Base-by-base conservation (phyloP, 2,888 invertebrate species). In the Noctua pronuba region DNA sequence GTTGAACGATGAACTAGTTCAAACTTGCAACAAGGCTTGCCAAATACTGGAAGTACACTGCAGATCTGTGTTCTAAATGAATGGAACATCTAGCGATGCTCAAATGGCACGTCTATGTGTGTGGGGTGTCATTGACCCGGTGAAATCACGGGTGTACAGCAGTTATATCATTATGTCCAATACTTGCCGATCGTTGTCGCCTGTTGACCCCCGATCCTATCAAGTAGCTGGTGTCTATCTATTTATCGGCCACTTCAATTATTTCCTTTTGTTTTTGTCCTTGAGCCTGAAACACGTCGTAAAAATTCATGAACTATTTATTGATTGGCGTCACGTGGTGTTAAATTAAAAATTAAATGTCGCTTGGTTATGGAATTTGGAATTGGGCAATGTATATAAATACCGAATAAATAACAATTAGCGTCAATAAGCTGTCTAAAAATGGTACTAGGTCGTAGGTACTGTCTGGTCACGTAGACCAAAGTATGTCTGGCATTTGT, bases 121-220 rank as follows among this genome's bases (percentile, higher is more conserved):
- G 90, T 90, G 88, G 88, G 88, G 90, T 92, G 95, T 94, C 95
- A 92, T 93, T 93, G 96, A 95, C 94, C 94, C 88, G 87, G 92
- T 93, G 93, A 94, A 95, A 95, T 95, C 95, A 94, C 94, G 94
- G 94, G 93, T 94, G 93, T 94, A 89, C 90, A 91, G 91, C 93
- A 91, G 93, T 94, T 94, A 95, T 93, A 93, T 94, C 89, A 92
- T 95, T 94, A 95, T 92, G 92, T 91, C 91, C 92, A 94, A 92
- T 92, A 92, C 87, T 91, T 90, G 90, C 90, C 90, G 91, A 92
- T 93, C 92, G 92, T 94, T 92, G 90, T 89, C 91, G 94, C 93
- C 94, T 93, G 92, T 95, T 95, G 95, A 95, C 95, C 94, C 82
- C 82, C 92, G 92, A 94, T 94, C 91, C 92, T 80, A 88, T 87